Conservation (phyloP, 2,888 invertebrate species). For the Lutraria lutraria region DNA sequence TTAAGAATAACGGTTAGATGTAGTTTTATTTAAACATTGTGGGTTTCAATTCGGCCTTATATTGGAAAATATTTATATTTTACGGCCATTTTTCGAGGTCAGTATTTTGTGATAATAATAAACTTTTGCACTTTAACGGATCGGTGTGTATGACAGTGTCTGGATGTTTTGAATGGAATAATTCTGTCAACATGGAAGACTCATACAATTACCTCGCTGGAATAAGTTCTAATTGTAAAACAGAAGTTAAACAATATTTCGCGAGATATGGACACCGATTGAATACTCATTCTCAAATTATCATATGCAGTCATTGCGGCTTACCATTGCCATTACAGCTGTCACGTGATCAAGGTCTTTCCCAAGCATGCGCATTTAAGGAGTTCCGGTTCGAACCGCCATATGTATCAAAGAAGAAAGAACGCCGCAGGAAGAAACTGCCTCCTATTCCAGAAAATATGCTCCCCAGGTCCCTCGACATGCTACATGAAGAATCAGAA, state of each 20-base stretch:
- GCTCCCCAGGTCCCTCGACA: constrained; percentile 65
- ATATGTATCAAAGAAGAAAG: constrained; percentile 52
- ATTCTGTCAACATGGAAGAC: background rate
- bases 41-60: background rate
- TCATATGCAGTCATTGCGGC: constrained; percentile 53
- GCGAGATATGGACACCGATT: constrained; percentile 46
- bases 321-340: constrained; percentile 65
- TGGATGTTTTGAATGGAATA: too few relatives aligned
- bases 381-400: constrained; percentile 71
- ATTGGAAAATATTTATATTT: too few relatives aligned
- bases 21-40: background rate
- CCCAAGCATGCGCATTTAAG: constrained; percentile 65
- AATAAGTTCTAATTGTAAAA: constrained; percentile 7
- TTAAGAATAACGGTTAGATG: background rate
- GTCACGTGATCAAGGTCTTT: constrained; percentile 61
- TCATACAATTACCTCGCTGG: constrained; percentile 4
- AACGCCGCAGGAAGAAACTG: constrained; percentile 58
- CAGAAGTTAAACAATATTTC: constrained; percentile 33
- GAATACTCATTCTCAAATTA: constrained; percentile 11
- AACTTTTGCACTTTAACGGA: too few relatives aligned
- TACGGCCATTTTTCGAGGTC: too few relatives aligned
- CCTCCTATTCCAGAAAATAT: constrained; percentile 68
- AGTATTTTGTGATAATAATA: too few relatives aligned
- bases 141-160: too few relatives aligned
- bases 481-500: constrained; percentile 57